Percentiles rank a stretch among this genome's conserved stretches.
Conservation (phyloP, 2,888 invertebrate genomes). For the Girardia tigrina region DNA sequence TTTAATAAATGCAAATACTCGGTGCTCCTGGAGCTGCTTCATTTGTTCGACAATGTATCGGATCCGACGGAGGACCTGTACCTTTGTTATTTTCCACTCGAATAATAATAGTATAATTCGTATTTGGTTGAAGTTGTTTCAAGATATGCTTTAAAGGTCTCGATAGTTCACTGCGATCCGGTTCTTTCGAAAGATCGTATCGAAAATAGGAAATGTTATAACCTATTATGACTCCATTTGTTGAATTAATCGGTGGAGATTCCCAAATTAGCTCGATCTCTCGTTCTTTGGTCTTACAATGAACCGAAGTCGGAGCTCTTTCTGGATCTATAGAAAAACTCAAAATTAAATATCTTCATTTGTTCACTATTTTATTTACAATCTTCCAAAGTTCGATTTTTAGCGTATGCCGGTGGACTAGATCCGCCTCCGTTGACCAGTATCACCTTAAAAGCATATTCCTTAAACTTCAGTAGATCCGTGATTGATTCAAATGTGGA, state of each 20-base stretch:
- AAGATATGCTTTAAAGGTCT: too few relatives aligned
- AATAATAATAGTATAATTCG: conserved; percentile 32
- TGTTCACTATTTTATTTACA: too few relatives aligned
- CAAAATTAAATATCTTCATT: too few relatives aligned
- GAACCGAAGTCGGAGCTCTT: conserved; percentile 12
- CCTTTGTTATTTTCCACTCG: conserved; percentile 30
- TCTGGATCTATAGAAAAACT: conserved; percentile 31
- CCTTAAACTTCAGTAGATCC: conserved; percentile 30
- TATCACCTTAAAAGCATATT: conserved; percentile 25
- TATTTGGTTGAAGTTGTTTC: neutral
- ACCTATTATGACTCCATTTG: conserved; percentile 30
- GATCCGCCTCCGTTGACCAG: conserved; percentile 32
- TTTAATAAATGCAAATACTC: too few relatives aligned
- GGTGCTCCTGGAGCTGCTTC: conserved; percentile 28
- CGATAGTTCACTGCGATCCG: too few relatives aligned
- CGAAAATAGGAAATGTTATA: conserved; percentile 26
- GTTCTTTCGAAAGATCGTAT: too few relatives aligned
- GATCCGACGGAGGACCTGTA: conserved; percentile 21
- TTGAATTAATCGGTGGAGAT: conserved; percentile 24
- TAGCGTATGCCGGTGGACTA: conserved; percentile 21
- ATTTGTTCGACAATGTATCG: neutral
- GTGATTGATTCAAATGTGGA: too few relatives aligned
- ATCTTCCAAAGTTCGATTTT: conserved; percentile 32
- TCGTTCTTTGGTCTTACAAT: conserved; percentile 18
- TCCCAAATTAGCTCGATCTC: conserved; percentile 25